These are phyloP conservation scores for Chionis minor DNA, from an alignment of 2,113 vertebrate genomes.

Conservation along the genomic window DNA sequence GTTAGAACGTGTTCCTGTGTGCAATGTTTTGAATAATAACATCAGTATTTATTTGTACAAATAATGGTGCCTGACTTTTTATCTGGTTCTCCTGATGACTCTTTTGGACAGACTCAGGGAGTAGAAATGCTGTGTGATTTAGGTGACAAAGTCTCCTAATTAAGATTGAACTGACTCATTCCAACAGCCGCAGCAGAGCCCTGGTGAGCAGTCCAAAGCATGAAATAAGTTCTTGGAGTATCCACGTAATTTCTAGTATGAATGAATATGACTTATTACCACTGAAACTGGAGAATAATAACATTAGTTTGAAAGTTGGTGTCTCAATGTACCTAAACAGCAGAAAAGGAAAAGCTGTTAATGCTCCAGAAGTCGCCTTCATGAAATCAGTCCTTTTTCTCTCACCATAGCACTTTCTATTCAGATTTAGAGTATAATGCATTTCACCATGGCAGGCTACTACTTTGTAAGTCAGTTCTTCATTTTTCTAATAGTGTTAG, in stretches of 20 bases:
- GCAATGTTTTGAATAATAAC: background rate
- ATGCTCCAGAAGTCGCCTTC: background rate
- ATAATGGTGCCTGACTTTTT: background rate
- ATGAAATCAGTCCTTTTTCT: background rate
- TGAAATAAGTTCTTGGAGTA: background rate
- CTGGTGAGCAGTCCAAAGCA: background rate
- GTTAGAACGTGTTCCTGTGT: background rate
- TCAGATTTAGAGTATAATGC: background rate
- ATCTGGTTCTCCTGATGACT: background rate
- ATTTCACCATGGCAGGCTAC: background rate
- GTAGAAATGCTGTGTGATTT: background rate
- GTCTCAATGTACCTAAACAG: rapidly evolving
- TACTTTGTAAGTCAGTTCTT: constrained; percentile 7
- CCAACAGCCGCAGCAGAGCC: background rate
- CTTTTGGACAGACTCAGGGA: background rate
- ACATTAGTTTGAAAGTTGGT: background rate
- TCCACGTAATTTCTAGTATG: background rate
- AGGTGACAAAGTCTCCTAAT: background rate
- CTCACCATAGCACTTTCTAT: background rate
- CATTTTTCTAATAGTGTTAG: background rate
- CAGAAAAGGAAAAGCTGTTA: background rate
- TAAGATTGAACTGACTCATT: background rate
- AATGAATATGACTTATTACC: background rate
- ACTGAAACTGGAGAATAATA: background rate
- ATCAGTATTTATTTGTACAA: background rate